Evolutionary conservation across 2,888 invertebrate genomes (phyloP), one percentile per base, ranked within the genome.

Genomic region (Drosophila austrosaltans): DNA sequence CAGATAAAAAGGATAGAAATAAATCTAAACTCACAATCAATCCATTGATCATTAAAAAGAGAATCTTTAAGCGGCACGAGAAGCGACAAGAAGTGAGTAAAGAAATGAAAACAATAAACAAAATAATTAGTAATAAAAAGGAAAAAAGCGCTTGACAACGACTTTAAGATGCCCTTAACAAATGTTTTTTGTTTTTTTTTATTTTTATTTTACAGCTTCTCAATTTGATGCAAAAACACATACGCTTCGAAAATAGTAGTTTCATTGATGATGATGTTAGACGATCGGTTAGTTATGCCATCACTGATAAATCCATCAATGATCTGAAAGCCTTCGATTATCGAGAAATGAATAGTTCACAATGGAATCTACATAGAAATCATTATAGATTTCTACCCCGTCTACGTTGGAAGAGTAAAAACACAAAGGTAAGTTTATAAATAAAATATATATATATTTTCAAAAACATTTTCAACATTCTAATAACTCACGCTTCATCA

Each of bases 341-440:
- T 81, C 56, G 73, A 2, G 44, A 78, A 22, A 36, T 48, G n/a
- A 32, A 12, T 3, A 25, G 1, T 48, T 4, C 1, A 4, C 61
- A 57, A 0, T 90, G 86, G 83, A 57, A 63, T 3, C 62, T 75
- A 7, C 69, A 77, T 36, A 82, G 77, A 8, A 69, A 60, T 36
- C 71, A 79, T 6, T 91, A 91, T 57, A 71, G 66, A 3, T 91
- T 90, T 72, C 68, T 91, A 75, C 89, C 91, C 0, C 63, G 75
- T 2, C 63, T 90, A 3, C 82, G 79, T 16, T 36, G 7, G 36
- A 36, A 36, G 32, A 48, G 12, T 12, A 81, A 22, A 4, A 61
- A 48, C 28, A 10, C 22, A 0, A 61, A 64, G 53, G 73, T 69
- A n/a, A 74, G 40, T 32, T 6, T 7, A 0, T 3, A 44, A 1